Evolutionary conservation across 1,140 invertebrate species (phyloP).

Genomic region (Tetragnatha versicolor): DNA sequence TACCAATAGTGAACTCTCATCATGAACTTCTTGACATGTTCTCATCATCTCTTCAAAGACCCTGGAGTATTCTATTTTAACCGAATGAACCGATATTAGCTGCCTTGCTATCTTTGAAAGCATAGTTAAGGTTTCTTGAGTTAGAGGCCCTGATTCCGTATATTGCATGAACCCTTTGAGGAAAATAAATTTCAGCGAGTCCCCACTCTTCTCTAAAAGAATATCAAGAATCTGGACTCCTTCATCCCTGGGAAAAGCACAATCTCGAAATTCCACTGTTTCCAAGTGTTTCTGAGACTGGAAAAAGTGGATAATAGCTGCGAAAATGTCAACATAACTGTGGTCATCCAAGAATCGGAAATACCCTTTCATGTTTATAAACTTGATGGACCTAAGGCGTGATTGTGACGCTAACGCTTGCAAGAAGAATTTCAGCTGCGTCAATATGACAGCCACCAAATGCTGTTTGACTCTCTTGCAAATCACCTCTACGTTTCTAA

Average conservation of each 20-base stretch:
- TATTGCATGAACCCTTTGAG: neutral
- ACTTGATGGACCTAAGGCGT: neutral
- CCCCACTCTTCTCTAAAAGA: neutral
- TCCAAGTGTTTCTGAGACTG: neutral
- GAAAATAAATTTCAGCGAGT: neutral
- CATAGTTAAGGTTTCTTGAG: too few species aligned
- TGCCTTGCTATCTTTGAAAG: neutral
- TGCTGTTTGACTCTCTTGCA: neutral
- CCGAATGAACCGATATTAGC: neutral
- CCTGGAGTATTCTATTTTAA: conserved; percentile 1
- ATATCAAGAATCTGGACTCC: neutral
- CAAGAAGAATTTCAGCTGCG: conserved; percentile 1
- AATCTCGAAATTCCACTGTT: neutral
- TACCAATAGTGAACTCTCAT: too few species aligned
- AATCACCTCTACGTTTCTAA: neutral
- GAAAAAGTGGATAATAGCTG: neutral
- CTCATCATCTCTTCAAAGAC: conserved; percentile 5
- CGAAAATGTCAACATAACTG: neutral
- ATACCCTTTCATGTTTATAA: conserved; percentile 1
- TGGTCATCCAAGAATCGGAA: conserved; percentile 4
- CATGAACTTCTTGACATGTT: too few species aligned
- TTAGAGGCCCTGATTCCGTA: neutral
- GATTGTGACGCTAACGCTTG: neutral
- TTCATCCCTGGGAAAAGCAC: neutral
- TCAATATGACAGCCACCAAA: neutral